Evolutionary conservation across 2,888 invertebrate species (phyloP).

Genomic region (Caenorhabditis sp.): DNA sequence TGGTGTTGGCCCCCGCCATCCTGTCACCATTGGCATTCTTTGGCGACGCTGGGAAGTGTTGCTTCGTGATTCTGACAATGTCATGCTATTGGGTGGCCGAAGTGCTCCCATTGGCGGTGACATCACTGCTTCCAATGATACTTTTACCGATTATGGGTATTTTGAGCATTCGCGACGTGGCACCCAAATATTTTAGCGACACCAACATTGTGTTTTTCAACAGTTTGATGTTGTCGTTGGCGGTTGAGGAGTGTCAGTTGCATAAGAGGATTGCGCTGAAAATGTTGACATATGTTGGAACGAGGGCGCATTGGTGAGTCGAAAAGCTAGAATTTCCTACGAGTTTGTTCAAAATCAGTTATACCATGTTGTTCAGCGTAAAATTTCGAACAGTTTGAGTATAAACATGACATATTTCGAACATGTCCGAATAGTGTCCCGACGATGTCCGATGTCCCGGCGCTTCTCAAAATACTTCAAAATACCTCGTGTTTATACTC

Average conservation of each 20-base stretch:
- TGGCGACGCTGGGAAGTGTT: constrained; percentile 48
- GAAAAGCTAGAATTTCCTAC: no score
- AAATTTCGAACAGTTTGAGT: no score
- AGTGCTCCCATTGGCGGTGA: constrained; percentile 60
- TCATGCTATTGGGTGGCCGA: constrained; percentile 61
- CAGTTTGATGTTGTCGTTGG: constrained; percentile 55
- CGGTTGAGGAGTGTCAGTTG: constrained; percentile 57
- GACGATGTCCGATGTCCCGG: no score
- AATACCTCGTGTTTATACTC: no score
- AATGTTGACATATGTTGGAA: constrained; percentile 53
- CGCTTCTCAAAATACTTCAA: no score
- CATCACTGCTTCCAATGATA: constrained; percentile 57
- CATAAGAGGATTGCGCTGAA: constrained; percentile 58
- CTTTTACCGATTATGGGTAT: constrained; percentile 58
- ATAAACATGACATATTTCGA: no score
- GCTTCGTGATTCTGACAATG: constrained; percentile 55
- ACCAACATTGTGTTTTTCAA: constrained; percentile 58
- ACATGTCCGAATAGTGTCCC: no score
- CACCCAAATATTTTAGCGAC: constrained; percentile 58
- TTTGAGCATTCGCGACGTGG: constrained; percentile 45
- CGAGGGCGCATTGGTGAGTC: constrained; percentile 52
- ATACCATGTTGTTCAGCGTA: no score
- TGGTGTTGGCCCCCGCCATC: constrained; percentile 48
- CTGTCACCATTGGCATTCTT: constrained; percentile 43
- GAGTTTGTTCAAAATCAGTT: no score